A percentile compares a stretch with the other conserved stretches of the same genome.
phyloP scores from a whole-genome alignment of 2,113 vertebrate species.

The Oreotrochilus melanogaster region DNA sequence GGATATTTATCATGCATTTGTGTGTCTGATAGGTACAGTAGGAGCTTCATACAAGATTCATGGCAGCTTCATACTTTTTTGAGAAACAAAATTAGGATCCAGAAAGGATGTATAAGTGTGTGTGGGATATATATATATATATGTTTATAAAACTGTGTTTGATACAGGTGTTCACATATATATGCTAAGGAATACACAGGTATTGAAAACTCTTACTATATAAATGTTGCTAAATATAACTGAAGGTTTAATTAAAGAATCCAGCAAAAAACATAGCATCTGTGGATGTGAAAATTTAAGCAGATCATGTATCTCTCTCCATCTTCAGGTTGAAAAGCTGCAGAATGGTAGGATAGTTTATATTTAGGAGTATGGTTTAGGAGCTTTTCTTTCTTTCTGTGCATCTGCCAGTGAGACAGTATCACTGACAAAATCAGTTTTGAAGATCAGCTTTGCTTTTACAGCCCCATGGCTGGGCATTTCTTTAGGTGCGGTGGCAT shows the following conservation, averaged over 20 bases:
- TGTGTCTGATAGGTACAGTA: background rate
- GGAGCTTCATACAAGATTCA: constrained; percentile 32
- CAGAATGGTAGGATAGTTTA: background rate
- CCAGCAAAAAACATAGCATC: background rate
- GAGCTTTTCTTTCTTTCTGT: background rate
- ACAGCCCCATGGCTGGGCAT: background rate
- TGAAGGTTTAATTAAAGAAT: constrained; percentile 20
- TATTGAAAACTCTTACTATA: background rate
- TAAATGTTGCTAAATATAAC: background rate
- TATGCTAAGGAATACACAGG: background rate
- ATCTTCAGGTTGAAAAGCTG: background rate
- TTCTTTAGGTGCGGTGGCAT: background rate
- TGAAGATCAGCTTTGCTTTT: background rate
- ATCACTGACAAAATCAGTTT: background rate
- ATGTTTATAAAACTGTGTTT: background rate
- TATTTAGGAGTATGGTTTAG: background rate
- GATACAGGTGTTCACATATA: background rate
- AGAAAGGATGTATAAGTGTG: background rate
- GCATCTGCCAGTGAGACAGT: background rate
- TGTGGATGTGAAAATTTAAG: constrained; percentile 13
- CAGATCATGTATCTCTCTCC: background rate
- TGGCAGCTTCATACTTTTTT: background rate
- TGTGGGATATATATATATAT: too few species aligned
- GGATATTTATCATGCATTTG: constrained; percentile 16
- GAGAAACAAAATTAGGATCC: background rate